A percentile compares a stretch with the other conserved stretches of the same genome.
phyloP scores from a whole-genome alignment of 2,113 vertebrate species.

The Xyrauchen texanus region DNA sequence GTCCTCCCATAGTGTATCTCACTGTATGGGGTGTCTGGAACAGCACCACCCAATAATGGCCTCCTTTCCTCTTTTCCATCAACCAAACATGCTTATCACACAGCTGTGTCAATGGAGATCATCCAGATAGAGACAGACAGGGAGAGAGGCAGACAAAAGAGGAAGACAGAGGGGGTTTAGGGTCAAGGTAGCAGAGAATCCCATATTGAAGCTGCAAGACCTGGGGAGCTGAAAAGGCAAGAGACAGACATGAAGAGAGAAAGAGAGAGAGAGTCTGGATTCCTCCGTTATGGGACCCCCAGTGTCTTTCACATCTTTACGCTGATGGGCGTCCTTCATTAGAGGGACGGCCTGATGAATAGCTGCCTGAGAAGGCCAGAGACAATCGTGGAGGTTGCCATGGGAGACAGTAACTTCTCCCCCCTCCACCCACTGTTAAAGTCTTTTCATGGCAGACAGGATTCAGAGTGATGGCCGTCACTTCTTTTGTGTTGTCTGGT shows the following conservation, averaged over 20 bases:
- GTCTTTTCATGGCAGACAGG: conserved; percentile 76
- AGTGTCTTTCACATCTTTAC: conserved; percentile 47
- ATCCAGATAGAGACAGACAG: background rate
- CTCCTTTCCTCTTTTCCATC: conserved; percentile 48
- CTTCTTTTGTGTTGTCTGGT: conserved; percentile 72
- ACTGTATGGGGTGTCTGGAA: conserved; percentile 65
- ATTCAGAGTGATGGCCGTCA: conserved; percentile 79
- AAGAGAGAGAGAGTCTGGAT: conserved; percentile 37
- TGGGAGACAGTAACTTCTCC: conserved; percentile 76
- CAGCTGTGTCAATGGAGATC: conserved; percentile 43
- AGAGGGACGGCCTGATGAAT: conserved; percentile 68
- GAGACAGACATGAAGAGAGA: conserved; percentile 14
- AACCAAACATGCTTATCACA: conserved; percentile 44
- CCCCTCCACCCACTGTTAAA: conserved; percentile 62
- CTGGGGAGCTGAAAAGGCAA: conserved; percentile 24
- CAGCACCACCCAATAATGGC: conserved; percentile 56
- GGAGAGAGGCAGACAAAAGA: conserved; percentile 23
- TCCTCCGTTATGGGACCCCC: conserved; percentile 50
- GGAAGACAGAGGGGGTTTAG: conserved; percentile 13
- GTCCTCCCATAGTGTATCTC: conserved; percentile 73
- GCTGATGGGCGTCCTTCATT: conserved; percentile 65
- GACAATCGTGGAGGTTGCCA: conserved; percentile 79
- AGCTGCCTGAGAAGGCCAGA: conserved; percentile 65
- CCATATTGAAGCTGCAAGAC: conserved; percentile 26
- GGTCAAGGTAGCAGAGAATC: conserved; percentile 22